A percentile compares a stretch with the other conserved stretches of the same genome.
phyloP scores from a whole-genome alignment of 2,888 invertebrate genomes.

The Priocnemis perturbator region DNA sequence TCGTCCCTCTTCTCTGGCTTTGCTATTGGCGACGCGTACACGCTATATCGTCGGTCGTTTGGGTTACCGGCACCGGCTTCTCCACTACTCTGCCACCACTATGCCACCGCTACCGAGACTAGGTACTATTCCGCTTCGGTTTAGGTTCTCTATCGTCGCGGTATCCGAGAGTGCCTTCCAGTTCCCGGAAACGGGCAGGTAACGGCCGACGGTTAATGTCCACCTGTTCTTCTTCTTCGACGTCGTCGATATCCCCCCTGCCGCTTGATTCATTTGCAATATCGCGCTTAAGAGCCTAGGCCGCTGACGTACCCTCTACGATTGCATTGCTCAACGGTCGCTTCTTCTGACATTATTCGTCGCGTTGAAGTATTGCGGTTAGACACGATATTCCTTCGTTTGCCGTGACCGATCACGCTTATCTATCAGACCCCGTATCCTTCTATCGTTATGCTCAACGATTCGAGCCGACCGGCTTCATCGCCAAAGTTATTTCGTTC shows the following conservation, averaged over 20 bases:
- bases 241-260: conserved; percentile 13
- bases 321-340: too few species aligned
- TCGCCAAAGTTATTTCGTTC: too few species aligned
- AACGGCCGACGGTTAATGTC: conserved; percentile 53
- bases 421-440: too few species aligned
- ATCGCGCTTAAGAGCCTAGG: conserved; percentile 24
- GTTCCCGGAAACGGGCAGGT: conserved; percentile 55
- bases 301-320: background rate
- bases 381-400: conserved; percentile 17
- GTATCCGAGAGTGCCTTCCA: conserved; percentile 21
- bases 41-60: conserved; percentile 48
- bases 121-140: conserved; percentile 27
- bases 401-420: conserved; percentile 13
- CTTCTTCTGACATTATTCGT: too few species aligned
- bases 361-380: too few species aligned
- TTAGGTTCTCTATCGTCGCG: conserved; percentile 34
- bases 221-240: conserved; percentile 52
- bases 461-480: conserved; percentile 7
- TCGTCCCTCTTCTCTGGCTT: conserved; percentile 53
- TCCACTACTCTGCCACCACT: background rate
- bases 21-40: conserved; percentile 46
- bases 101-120: conserved; percentile 17
- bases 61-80: conserved; percentile 24
- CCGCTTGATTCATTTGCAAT: conserved; percentile 46
- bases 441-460: background rate